Evolutionary conservation across 2,113 vertebrate species (phyloP).

Genomic region (Pandion haliaetus): DNA sequence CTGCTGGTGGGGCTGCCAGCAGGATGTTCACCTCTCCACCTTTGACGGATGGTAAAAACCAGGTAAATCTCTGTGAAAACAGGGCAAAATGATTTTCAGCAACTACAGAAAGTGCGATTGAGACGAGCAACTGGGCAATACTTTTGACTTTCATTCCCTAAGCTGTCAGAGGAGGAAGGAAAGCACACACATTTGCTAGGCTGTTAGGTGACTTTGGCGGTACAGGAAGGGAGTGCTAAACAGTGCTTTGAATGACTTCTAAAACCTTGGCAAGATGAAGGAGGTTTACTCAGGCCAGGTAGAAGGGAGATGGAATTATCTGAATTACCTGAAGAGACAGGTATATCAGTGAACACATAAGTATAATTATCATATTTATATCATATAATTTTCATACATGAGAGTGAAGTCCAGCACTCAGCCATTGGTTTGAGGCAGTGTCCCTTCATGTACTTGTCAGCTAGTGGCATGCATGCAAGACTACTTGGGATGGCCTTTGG

Average conservation of each 20-base stretch:
- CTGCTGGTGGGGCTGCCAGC: background rate
- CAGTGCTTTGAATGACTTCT: background rate
- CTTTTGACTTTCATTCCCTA: background rate
- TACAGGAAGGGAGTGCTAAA: background rate
- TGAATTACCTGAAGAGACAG: background rate
- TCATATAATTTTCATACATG: rapidly evolving
- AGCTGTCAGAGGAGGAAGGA: background rate
- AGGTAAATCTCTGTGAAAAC: background rate
- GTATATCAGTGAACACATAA: background rate
- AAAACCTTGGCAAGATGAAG: background rate
- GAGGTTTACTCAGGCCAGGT: background rate
- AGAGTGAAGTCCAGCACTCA: background rate
- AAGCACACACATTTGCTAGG: background rate
- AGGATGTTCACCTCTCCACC: background rate
- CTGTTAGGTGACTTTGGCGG: background rate
- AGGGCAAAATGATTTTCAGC: background rate
- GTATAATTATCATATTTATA: background rate
- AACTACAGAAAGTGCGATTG: background rate
- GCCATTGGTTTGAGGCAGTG: background rate
- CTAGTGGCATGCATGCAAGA: background rate
- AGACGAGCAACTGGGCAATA: background rate
- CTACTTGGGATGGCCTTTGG: background rate
- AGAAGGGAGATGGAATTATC: background rate
- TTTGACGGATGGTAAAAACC: background rate
- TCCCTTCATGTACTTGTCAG: background rate